These are phyloP conservation scores for Takifugu rubripes DNA, from an alignment of 2,797 vertebrate genomes.

Conservation along the genomic window DNA sequence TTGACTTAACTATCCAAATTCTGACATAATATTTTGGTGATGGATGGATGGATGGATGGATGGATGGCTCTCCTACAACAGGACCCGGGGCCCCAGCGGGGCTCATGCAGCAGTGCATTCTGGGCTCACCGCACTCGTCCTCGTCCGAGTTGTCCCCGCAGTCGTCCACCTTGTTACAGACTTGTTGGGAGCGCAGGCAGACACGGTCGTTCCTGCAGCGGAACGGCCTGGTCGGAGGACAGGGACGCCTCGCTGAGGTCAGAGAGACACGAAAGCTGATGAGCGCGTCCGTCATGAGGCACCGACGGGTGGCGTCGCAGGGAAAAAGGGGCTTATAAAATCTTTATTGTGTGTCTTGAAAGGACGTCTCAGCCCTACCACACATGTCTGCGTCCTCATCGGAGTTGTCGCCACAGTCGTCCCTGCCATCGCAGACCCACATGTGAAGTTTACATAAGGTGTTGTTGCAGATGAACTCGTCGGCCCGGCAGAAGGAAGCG, in stretches of 20 bases:
- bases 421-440: conserved; percentile 97
- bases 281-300: conserved; percentile 6
- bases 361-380: conserved; percentile 63
- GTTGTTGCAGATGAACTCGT: conserved; percentile 98
- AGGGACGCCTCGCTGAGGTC: conserved; percentile 83
- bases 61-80: too few species aligned
- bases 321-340: conserved; percentile 29
- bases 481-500: conserved; percentile 88
- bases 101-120: not conserved
- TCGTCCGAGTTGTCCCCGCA: conserved; percentile 97
- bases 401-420: conserved; percentile 97
- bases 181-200: conserved; percentile 85
- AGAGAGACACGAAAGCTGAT: conserved; percentile 22
- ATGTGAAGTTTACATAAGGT: conserved; percentile 93
- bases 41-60: too few species aligned
- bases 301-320: too few species aligned
- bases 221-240: conserved; percentile 88
- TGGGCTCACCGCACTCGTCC: conserved; percentile 86
- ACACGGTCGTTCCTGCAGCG: conserved; percentile 91
- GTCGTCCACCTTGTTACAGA: conserved; percentile 91
- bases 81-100: not conserved
- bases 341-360: conserved; percentile 28
- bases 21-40: too few species aligned
- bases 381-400: conserved; percentile 93
- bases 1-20: too few species aligned